Evolutionary conservation across 1,140 invertebrate species (phyloP), one percentile per base, ranked within the genome.

Genomic region (Formica exsecta): DNA sequence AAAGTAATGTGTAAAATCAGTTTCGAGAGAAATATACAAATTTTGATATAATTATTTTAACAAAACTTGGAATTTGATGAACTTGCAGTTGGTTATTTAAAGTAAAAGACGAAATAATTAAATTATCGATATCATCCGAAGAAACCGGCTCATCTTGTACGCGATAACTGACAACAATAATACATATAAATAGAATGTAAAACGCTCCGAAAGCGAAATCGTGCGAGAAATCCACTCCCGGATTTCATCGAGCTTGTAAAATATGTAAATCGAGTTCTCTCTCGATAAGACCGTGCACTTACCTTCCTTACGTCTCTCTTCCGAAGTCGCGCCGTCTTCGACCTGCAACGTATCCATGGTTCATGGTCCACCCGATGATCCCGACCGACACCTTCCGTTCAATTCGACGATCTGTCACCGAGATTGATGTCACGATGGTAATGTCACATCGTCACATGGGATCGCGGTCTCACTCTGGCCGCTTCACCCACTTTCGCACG

Each of bases 231-330:
- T 22, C 61, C 29, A 68, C 29, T 80, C 38, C n/a, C 64, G 32
- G 44, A 68, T 66, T 38, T 77, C 25, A 3, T 68, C 29, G 11
- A 54, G 13, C 8, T 16, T 7, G 19, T 62, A 19, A 22, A 32
- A 32, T 32, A 32, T 32, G 32, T 16, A 75, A 29, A 3, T 32
- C 36, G 57, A 62, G 25, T 6, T 74, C 19, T 41, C 32, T 4
- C 6, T 64, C 54, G 41, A 25, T 22, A n/a, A 38, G 9, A 66
- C 13, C 13, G 44, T 19, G 25, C 7, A 76, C 66, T 3, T 87
- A 90, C 89, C 86, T 91, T 90, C 62, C 59, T 91, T 76, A 84
- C 61, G 80, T 66, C 61, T 88, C 44, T 91, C 74, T n/a, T 88
- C 68, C 7, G 25, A 77, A 57, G 32, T 75, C 16, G 80, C 54